Base-by-base conservation (phyloP, 2,888 invertebrate species). In the Polymixis flavicincta region DNA sequence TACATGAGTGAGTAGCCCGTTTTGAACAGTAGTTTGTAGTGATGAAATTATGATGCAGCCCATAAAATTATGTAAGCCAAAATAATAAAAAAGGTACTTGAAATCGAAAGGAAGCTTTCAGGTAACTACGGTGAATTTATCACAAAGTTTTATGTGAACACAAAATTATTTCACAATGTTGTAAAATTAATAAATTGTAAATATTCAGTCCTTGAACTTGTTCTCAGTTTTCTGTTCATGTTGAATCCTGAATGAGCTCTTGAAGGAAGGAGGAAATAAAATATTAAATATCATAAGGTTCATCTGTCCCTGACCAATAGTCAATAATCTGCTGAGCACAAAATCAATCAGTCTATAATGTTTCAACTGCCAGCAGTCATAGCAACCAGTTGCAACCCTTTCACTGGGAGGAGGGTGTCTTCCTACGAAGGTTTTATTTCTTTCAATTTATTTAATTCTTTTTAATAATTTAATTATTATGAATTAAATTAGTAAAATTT, bases 1-100 rank as follows among this genome's bases (percentile, higher is more conserved):
- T 96, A 93, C 95, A 96, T 96, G 96, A 96, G 96, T 96, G 91
- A 96, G 96, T 96, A 90, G 75, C 75, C 71, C 55, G 77, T 76
- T 87, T 80, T 78, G 75, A 77, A 82, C 82, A 74, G 78, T 85
- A 85, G 83, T 77, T 85, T 77, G 63, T 83, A 85, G 85, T 83
- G 75, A 74, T 72, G 45, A 67, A 69, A 64, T 82, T 85, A 85
- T 71, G 68, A 82, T 74, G 71, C 67, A 59, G 64, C 22, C 65
- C 59, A 67, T 70, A 42, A 72, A 66, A 60, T 75, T 73, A 77
- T 74, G 67, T 82, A 80, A 72, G 67, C 60, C 64, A 65, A 76
- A 81, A 67, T 76, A 69, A 54, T 80, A 22, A 65, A 82, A 59
- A 66, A 72, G 67, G 83, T 85, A 85, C 61, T 64, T 71, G 37